Evolutionary conservation across 2,797 vertebrate species (phyloP), one percentile per base, ranked within the genome.

Genomic region (Tangara arthus): DNA sequence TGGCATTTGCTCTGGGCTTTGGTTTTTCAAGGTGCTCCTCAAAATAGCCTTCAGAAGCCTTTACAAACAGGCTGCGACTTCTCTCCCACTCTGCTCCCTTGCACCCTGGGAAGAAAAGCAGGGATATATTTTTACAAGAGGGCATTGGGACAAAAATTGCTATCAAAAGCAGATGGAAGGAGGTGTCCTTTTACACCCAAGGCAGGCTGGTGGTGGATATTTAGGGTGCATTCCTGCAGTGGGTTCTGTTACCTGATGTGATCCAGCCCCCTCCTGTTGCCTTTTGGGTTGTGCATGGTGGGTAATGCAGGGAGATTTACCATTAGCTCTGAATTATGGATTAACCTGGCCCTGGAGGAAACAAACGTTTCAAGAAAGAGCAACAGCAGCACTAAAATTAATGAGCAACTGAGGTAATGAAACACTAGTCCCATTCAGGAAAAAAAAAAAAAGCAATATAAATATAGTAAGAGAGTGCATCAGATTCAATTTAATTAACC

Each of bases 321-420:
- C 60, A 65, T 82, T 35, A 85, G 64, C 3, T 1, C 71, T 95
- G 78, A 95, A 89, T 95, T 85, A 95, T 71, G 93, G 83, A 89
- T 93, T 89, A 89, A 90, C 78, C 57, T 46, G 78, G 82, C 92
- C 87, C 89, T 85, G 78, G 94, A 70, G 86, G 35, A 89, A 92
- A 82, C 44, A 77, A 89, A 71, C 0, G 0, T 82, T 93, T 77
- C 75, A 55, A 78, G 89, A 80, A 68, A 47, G 55, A 83, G 87
- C 86, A 91, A 90, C 64, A 89, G 71, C 81, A 80, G 81, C 89
- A 50, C 75, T 92, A 61, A 87, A 90, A 68, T 82, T 87, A 95
- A 93, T 80, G 89, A 93, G 68, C 30, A 80, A 42, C 64, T 42
- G 87, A 80, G 32, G n/a, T 85, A 93, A 94, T 92, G 65, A 95